Evolutionary conservation across 2,797 vertebrate species (phyloP).

Genomic region (Pseudotriccus pelzelni): DNA sequence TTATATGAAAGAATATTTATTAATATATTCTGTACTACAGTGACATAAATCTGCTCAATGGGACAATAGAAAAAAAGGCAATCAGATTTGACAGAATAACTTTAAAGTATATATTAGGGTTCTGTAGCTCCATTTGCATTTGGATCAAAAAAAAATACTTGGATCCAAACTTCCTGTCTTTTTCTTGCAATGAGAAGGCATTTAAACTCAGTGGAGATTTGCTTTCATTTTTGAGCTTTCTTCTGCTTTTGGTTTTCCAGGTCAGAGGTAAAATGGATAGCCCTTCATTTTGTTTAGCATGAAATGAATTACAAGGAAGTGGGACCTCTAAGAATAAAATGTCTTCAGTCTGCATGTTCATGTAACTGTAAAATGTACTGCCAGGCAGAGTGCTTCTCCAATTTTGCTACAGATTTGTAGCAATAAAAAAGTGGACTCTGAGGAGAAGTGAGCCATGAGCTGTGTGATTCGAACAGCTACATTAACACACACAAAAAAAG

Average conservation of each 20-base stretch:
- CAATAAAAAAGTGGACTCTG: background rate
- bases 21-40: background rate
- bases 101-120: background rate
- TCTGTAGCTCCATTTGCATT: background rate
- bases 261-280: constrained; percentile 1
- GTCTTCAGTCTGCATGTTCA: background rate
- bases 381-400: constrained; percentile 28
- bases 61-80: background rate
- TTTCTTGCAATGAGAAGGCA: background rate
- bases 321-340: constrained; percentile 17
- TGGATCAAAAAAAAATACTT: background rate
- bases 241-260: background rate
- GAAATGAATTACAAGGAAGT: constrained; percentile 23
- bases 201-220: background rate
- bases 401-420: background rate
- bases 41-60: background rate
- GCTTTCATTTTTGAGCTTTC: background rate
- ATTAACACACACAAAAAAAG: background rate
- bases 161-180: background rate
- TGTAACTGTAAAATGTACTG: constrained; percentile 33
- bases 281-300: constrained; percentile 23
- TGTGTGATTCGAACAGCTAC: background rate
- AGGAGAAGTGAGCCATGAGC: constrained; percentile 13
- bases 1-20: background rate
- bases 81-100: background rate